Base-by-base conservation (phyloP, 30 jellyfish, hydroid and myxozoan species). In the Mastigias papua region DNA sequence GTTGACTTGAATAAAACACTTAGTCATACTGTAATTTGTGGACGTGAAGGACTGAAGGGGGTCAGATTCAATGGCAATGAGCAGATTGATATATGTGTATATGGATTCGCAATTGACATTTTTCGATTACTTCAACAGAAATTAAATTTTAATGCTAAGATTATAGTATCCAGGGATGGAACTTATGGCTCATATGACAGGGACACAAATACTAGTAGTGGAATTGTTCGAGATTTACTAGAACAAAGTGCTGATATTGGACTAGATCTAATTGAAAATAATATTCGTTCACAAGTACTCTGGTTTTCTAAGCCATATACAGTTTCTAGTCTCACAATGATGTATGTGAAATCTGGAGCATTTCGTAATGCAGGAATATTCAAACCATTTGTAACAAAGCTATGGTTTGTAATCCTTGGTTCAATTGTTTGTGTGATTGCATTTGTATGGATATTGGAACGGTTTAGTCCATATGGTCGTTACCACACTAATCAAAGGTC, bases 81-180 rank as follows among this genome's bases (percentile, higher is more conserved):
- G 23, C 13, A n/a, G 23, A 25, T 63, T 27, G 74, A 22, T 1
- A 73, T 78, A 4, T 78, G 89, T 34, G 69, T 64, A 62, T 23
- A 78, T 61, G 89, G 89, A 1, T 78, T 78, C 31, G n/a, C 66
- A 7, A 62, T 78, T 61, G 89, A 78, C 42, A 34, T 78, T 10
- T 57, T 78, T 17, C 67, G 48, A 30, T 20, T 13, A 17, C 69
- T 78, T 6, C 67, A 34, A 78, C 34, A 62, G 49, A 78, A 15
- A n/a, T 23, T 78, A n/a, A 63, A 49, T 17, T 57, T 78, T 31
- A 31, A 27, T 35, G 34, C 50, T 34, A 63, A 27, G 32, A 26
- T 64, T 4, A 20, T 49, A 2, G 42, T 34, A 7, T 9, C 79
- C 6, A 78, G 64, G 48, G 89, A 78, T 61, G 89, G 89, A 37